Evolutionary conservation across 2,113 vertebrate genomes (phyloP).

Genomic region (Neomonachus schauinslandi): DNA sequence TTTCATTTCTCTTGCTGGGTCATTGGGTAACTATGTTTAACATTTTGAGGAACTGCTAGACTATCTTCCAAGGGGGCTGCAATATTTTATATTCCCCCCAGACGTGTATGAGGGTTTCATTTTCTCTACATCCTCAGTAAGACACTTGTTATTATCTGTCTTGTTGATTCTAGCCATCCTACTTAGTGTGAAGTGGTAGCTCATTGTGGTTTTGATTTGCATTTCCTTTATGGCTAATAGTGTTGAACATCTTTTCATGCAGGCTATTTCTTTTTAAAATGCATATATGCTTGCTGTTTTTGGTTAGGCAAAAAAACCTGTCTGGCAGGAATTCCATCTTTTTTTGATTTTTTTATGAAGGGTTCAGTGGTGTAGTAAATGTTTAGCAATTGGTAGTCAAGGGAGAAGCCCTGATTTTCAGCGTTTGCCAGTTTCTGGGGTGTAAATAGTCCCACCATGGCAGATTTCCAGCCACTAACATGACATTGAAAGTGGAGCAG

Average conservation of each 20-base stretch:
- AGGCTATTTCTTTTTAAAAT: neutral
- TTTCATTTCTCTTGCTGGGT: conserved; percentile 15
- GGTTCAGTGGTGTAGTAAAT: neutral
- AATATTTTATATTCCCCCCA: neutral
- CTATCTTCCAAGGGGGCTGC: neutral
- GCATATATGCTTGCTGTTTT: neutral
- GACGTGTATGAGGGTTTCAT: neutral
- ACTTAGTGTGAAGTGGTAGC: neutral
- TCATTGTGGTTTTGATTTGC: conserved; percentile 7
- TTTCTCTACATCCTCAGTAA: neutral
- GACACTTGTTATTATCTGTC: neutral
- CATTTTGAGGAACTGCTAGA: neutral
- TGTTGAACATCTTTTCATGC: neutral
- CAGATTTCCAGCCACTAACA: neutral
- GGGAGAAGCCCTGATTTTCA: neutral
- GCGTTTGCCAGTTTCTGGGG: neutral
- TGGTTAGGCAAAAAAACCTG: neutral
- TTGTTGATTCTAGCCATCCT: neutral
- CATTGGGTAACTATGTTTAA: neutral
- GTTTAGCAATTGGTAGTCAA: neutral
- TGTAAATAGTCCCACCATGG: neutral
- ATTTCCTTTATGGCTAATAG: neutral
- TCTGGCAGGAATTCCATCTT: neutral
- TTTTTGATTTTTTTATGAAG: neutral
- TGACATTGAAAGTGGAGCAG: neutral